Conservation (phyloP, 2,797 vertebrate species). For the Trematocara caparti region DNA sequence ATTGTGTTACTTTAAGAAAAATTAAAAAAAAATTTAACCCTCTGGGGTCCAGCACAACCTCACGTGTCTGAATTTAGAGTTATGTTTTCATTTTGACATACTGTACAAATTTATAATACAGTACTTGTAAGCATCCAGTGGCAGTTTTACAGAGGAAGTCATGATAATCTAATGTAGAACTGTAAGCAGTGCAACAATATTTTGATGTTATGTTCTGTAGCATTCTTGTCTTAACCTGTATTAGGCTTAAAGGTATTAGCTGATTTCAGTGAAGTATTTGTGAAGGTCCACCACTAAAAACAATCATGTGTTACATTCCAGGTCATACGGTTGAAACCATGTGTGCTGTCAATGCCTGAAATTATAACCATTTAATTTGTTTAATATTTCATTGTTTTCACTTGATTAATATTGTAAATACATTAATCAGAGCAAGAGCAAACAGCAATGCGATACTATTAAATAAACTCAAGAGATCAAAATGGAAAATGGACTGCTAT, state of each 20-base stretch:
- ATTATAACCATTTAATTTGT: not conserved
- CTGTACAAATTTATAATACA: not conserved
- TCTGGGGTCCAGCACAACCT: too few relatives aligned
- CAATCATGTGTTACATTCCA: not conserved
- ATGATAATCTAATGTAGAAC: not conserved
- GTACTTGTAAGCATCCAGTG: not conserved
- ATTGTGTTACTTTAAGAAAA: too few relatives aligned
- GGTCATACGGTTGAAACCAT: not conserved
- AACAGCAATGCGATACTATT: not conserved
- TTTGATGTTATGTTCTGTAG: not conserved
- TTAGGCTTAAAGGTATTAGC: not conserved
- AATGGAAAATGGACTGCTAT: not conserved
- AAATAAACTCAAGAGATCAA: not conserved
- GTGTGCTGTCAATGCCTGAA: not conserved
- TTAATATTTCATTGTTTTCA: not conserved
- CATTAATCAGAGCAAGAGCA: not conserved
- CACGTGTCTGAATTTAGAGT: too few relatives aligned
- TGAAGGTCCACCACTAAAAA: accelerated
- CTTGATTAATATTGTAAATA: not conserved
- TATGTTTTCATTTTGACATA: too few relatives aligned
- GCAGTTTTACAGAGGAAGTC: not conserved
- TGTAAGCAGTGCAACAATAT: not conserved
- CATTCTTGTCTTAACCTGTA: not conserved
- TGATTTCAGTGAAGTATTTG: not conserved
- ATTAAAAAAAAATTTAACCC: too few relatives aligned